Evolutionary conservation across 2,113 vertebrate species (phyloP).

Genomic region (Carassius auratus): DNA sequence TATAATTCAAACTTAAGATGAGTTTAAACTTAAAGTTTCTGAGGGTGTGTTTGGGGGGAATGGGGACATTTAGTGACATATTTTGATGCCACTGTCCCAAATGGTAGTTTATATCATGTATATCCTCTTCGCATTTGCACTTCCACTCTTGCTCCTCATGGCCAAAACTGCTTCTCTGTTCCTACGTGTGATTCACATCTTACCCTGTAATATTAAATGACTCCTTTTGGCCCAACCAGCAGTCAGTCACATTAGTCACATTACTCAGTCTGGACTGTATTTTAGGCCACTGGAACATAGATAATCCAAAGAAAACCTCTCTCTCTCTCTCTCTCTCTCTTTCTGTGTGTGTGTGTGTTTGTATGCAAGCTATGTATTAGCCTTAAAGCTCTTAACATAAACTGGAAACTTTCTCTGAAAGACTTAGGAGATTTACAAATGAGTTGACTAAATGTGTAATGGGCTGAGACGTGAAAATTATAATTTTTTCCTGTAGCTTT

Average conservation of each 20-base stretch:
- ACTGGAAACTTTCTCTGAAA: neutral
- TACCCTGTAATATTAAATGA: slow-evolving; percentile 19
- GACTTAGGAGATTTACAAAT: slow-evolving; percentile 15
- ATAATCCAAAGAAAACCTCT: neutral
- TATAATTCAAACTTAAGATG: neutral
- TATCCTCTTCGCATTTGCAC: neutral
- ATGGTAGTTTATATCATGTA: neutral
- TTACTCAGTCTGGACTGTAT: neutral
- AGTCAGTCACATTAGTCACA: slow-evolving; percentile 8
- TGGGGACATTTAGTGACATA: neutral
- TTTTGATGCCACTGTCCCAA: slow-evolving; percentile 7
- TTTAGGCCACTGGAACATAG: slow-evolving; percentile 6
- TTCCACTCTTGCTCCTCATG: neutral
- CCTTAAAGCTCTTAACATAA: neutral
- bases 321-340: no score
- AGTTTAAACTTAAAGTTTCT: slow-evolving; percentile 2
- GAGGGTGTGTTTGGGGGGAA: neutral
- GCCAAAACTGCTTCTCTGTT: neutral
- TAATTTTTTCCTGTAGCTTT: slow-evolving; percentile 62
- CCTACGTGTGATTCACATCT: slow-evolving; percentile 26
- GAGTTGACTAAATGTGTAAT: slow-evolving; percentile 22
- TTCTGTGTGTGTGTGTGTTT: neutral
- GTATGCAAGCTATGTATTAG: neutral
- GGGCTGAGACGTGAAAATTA: slow-evolving; percentile 60
- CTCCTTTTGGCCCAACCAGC: slow-evolving; percentile 5